Percentiles rank a stretch among this genome's conserved stretches.
Conservation (phyloP, 2,113 vertebrate genomes). For the Centropristis striata region DNA sequence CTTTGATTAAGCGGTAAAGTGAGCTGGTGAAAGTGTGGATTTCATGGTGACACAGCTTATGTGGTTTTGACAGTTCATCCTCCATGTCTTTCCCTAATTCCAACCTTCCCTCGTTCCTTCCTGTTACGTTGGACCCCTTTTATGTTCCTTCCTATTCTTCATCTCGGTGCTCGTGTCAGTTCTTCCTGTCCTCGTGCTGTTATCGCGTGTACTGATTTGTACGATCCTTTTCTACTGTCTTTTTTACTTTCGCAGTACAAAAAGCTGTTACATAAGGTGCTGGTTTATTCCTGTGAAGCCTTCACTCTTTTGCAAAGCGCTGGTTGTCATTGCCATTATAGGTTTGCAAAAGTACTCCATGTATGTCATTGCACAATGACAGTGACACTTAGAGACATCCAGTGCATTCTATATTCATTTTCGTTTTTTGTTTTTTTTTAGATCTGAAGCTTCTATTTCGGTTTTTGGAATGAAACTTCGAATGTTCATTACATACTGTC, state of each 20-base stretch:
- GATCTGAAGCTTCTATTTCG: too few relatives aligned
- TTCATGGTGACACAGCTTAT: constrained; percentile 68
- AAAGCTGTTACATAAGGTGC: constrained; percentile 3
- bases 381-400: not conserved
- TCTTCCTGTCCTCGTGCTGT: constrained; percentile 23
- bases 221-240: constrained; percentile 11
- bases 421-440: too few relatives aligned
- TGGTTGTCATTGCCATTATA: not conserved
- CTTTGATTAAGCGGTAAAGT: constrained; percentile 74
- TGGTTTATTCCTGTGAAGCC: not conserved
- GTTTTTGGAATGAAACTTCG: too few relatives aligned
- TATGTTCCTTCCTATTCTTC: constrained; percentile 50
- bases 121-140: constrained; percentile 28
- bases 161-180: constrained; percentile 22
- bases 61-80: constrained; percentile 63
- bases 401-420: not conserved
- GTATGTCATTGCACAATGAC: not conserved
- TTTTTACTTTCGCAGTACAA: constrained; percentile 17
- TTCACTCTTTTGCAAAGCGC: not conserved
- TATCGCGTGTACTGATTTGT: constrained; percentile 23
- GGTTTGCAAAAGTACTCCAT: not conserved
- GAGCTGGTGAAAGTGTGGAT: constrained; percentile 64
- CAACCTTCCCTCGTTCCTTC: constrained; percentile 42
- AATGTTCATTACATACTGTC: too few relatives aligned
- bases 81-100: constrained; percentile 44